phyloP scores from a whole-genome alignment of 2,888 invertebrate species.

The Papilio protenor region DNA sequence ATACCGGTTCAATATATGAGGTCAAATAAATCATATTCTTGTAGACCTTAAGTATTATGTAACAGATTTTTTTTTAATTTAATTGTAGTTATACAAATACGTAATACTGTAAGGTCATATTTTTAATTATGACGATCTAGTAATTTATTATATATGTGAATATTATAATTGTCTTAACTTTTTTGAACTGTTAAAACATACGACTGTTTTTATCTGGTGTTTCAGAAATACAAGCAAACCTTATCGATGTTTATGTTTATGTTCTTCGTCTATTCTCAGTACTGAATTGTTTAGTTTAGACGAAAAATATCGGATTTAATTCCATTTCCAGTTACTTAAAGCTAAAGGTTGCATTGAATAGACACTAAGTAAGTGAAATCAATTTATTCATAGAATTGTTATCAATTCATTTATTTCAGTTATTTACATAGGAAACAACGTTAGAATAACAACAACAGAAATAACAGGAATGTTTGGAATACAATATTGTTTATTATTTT shows the following conservation, averaged over 20 bases:
- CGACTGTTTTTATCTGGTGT: neutral
- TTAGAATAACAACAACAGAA: neutral
- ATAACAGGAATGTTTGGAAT: neutral
- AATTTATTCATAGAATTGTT: neutral
- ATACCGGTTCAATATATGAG: slow-evolving; percentile 25
- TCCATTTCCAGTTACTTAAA: neutral
- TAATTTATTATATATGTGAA: no score
- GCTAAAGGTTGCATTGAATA: neutral
- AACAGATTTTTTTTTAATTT: neutral
- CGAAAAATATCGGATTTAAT: neutral
- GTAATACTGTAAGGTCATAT: neutral
- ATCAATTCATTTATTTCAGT: neutral
- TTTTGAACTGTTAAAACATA: neutral
- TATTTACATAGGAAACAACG: neutral
- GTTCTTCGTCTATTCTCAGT: neutral
- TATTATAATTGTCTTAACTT: neutral
- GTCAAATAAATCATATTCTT: slow-evolving; percentile 1
- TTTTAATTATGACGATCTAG: neutral
- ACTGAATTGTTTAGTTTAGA: neutral
- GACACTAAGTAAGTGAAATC: neutral
- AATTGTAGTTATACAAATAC: neutral
- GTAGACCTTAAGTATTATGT: slow-evolving; percentile 18
- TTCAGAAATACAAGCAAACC: neutral
- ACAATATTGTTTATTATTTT: slow-evolving; percentile 3
- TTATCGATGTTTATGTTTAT: neutral